Evolutionary conservation across 53 echinoderm and acorn worm species (phyloP).

Genomic region (Holothuria scabra): DNA sequence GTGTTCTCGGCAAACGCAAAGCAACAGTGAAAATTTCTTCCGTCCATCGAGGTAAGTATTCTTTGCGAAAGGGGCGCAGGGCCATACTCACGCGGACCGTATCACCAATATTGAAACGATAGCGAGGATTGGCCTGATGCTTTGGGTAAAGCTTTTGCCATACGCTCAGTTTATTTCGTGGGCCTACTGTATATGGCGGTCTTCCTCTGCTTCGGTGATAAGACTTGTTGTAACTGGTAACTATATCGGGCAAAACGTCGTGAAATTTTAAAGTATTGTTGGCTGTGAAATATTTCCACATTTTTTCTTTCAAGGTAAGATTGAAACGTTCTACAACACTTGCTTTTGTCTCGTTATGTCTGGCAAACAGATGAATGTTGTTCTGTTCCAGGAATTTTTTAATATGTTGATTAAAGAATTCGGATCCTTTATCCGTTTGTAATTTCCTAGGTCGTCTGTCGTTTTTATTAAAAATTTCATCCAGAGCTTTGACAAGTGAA

Average conservation of each 20-base stretch:
- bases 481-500: constrained; percentile 12
- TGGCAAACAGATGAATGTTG: constrained; percentile 50
- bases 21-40: constrained; percentile 56
- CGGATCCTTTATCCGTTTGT: constrained; percentile 45
- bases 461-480: neutral
- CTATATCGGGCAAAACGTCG: constrained; percentile 16
- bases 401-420: constrained; percentile 33
- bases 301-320: constrained; percentile 34
- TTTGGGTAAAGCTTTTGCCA: constrained; percentile 16
- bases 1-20: neutral
- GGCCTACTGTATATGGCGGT: neutral
- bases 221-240: constrained; percentile 51
- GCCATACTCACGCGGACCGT: constrained; percentile 52
- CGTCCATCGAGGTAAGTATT: constrained; percentile 61
- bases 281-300: constrained; percentile 55
- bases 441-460: constrained; percentile 31
- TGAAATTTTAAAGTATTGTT: constrained; percentile 31
- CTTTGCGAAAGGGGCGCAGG: constrained; percentile 50
- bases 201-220: constrained; percentile 48
- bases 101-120: constrained; percentile 46
- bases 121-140: neutral
- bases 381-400: constrained; percentile 6
- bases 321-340: constrained; percentile 58
- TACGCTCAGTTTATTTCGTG: constrained; percentile 11
- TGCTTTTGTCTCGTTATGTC: constrained; percentile 59